phyloP scores from a whole-genome alignment of 2,888 invertebrate species.

The Caenorhabditis japonica region DNA sequence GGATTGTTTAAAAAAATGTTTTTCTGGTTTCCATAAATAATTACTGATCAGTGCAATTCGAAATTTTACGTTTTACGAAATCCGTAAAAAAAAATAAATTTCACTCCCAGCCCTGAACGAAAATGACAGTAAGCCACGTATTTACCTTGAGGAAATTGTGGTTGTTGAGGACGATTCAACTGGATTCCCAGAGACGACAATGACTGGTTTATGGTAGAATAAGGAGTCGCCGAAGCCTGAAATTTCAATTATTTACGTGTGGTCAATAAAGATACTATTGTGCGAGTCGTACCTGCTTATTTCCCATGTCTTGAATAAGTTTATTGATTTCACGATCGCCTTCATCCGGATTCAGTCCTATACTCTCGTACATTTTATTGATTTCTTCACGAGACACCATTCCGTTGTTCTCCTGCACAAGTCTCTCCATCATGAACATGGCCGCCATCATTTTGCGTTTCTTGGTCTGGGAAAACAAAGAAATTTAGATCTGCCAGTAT shows the following conservation, averaged over 20 bases:
- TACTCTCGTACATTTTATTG: not conserved
- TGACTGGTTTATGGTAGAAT: not conserved
- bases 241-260: not conserved
- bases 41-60: no score
- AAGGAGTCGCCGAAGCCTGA: not conserved
- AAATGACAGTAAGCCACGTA: no score
- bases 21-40: no score
- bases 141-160: conserved; percentile 4
- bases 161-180: not conserved
- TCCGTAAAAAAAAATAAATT: no score
- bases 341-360: conserved; percentile 11
- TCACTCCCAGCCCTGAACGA: no score
- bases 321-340: conserved; percentile 9
- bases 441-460: not conserved
- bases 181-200: conserved; percentile 10
- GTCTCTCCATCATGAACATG: conserved; percentile 3
- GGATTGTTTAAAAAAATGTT: no score
- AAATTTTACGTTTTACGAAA: no score
- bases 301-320: not conserved
- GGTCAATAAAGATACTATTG: no score
- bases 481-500: not conserved
- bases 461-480: not conserved
- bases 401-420: not conserved
- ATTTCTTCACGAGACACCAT: not conserved
- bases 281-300: not conserved